Percentiles rank a stretch among this genome's conserved stretches.
phyloP scores from a whole-genome alignment of 1,140 invertebrate genomes.

The Parapsyche elsis region DNA sequence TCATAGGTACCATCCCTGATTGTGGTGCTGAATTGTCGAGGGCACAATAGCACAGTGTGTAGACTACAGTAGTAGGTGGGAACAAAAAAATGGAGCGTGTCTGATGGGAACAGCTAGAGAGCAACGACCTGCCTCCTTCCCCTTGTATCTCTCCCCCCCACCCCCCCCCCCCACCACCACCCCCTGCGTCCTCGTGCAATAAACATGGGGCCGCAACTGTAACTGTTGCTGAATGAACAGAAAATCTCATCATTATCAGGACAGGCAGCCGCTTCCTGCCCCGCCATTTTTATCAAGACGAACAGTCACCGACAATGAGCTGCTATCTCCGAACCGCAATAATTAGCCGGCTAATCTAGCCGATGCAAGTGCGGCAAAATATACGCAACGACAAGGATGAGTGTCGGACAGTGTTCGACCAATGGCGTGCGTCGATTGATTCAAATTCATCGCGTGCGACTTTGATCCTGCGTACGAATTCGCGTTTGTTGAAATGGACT shows the following conservation, averaged over 20 bases:
- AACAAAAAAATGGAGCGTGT: conserved; percentile 44
- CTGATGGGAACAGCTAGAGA: conserved; percentile 44
- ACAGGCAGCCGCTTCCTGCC: conserved; percentile 5
- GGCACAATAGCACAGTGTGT: conserved; percentile 20
- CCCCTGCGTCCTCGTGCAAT: conserved; percentile 28
- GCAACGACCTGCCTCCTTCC: conserved; percentile 34
- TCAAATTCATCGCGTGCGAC: no score
- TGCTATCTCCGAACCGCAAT: neutral
- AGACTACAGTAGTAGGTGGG: conserved; percentile 22
- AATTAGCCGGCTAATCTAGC: neutral
- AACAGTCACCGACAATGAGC: neutral
- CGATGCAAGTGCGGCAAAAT: neutral
- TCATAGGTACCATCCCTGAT: neutral
- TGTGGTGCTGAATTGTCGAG: conserved; percentile 7
- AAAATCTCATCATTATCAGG: conserved; percentile 29
- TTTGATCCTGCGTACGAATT: no score
- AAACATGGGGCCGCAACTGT: conserved; percentile 28
- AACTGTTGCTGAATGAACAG: conserved; percentile 1
- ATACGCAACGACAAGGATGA: no score
- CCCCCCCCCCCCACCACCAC: neutral
- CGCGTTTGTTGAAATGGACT: no score
- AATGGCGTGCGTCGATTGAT: no score
- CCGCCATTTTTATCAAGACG: neutral
- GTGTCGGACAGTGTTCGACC: no score
- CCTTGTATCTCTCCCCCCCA: no score